Base-by-base conservation (phyloP, 35 echinoderm and acorn worm species). In the Amphiura filiformis region DNA sequence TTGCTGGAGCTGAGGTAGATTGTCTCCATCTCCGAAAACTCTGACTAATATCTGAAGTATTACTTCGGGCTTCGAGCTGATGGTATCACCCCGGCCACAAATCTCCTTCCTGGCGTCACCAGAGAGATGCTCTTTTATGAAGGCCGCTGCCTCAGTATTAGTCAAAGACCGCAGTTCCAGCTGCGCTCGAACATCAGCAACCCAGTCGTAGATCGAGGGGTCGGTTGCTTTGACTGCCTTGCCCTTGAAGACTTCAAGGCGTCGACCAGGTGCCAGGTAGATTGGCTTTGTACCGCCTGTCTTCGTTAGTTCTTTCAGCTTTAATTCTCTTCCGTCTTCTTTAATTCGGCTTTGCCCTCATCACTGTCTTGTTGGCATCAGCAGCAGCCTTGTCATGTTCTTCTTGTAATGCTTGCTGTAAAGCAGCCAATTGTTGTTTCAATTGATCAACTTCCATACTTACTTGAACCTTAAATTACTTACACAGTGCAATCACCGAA, bases 21-120 rank as follows among this genome's bases (percentile, higher is more conserved):
- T 88, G 28, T 84, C 84, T 13, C 84, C 85, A 52, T 91, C 93
- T 15, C 93, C 93, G 84, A 89, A 93, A 9, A 93, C 91, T 37
- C 56, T 86, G 26, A 39, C 13, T 0, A 94, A 57, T n/a, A 82
- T 64, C 2, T 77, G 14, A 30, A 90, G 57, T 7, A 94, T 94
- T 20, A 76, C 61, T 38, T 86, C 79, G 4, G 92, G 78, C 32
- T 84, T 65, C 5, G 38, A 22, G 7, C 14, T 35, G 4, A 94
- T 75, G 0, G 2, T 32, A 37, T 81, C 57, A 40, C 93, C 92
- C 90, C 88, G n/a, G 0, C 87, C 87, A 0, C 76, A 22, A 13
- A 94, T 86, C 41, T 94, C 82, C 33, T 78, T 65, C 37, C 88
- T 61, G 17, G 87, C 92, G 39, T 84, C 44, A 37, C 91, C 91